Evolutionary conservation across 2,888 invertebrate species (phyloP).

Genomic region (Gymnocheta viridis): DNA sequence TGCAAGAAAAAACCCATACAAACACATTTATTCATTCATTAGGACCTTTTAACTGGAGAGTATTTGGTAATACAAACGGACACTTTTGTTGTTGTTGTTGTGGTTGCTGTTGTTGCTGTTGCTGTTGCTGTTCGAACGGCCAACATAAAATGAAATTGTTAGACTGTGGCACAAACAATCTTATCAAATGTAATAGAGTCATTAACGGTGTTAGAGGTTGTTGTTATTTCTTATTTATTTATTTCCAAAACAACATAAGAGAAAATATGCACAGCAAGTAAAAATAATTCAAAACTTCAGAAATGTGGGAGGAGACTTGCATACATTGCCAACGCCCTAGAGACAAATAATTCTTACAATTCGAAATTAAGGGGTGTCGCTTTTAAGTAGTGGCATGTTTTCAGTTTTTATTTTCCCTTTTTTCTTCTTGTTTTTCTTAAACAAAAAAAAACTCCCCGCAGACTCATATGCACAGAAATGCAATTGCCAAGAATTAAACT

Average conservation of each 20-base stretch:
- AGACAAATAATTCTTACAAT: constrained; percentile 67
- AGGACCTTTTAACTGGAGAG: background rate
- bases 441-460: background rate
- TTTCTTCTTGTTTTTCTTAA: background rate
- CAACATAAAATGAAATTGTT: background rate
- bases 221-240: constrained; percentile 43
- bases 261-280: constrained; percentile 17
- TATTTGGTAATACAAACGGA: background rate
- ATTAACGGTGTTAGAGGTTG: constrained; percentile 64
- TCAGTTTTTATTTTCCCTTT: constrained; percentile 63
- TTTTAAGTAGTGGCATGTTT: constrained; percentile 51
- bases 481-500: background rate
- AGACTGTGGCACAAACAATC: constrained; percentile 36
- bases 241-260: constrained; percentile 1
- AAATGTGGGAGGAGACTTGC: constrained; percentile 58
- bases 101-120: background rate
- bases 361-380: constrained; percentile 61
- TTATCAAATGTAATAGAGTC: constrained; percentile 66
- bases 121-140: background rate
- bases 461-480: constrained; percentile 40
- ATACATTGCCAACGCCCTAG: constrained; percentile 65
- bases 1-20: constrained; percentile 4
- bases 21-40: background rate
- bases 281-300: constrained; percentile 37
- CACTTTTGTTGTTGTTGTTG: background rate